Evolutionary conservation across 2,888 invertebrate species (phyloP).

Genomic region (Heliconius ismenius): DNA sequence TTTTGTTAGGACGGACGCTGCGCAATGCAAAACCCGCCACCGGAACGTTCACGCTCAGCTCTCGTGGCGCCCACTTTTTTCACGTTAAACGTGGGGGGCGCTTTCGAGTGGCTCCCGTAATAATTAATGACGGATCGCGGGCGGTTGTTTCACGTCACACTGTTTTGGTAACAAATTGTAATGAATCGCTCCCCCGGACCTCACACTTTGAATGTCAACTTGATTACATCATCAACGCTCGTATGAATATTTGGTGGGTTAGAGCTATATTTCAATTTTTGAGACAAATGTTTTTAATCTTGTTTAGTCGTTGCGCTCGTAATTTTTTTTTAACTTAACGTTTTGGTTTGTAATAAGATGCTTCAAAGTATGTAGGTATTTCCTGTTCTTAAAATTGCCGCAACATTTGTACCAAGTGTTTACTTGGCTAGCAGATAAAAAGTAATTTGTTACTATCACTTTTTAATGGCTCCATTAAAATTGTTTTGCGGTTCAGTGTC

Average conservation of each 20-base stretch:
- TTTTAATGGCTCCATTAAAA: constrained; percentile 77
- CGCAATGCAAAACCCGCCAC: constrained; percentile 67
- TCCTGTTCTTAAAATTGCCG: constrained; percentile 38
- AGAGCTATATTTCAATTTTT: constrained; percentile 10
- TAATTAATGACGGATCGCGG: constrained; percentile 75
- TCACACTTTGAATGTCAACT: constrained; percentile 71
- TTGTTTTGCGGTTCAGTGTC: constrained; percentile 69
- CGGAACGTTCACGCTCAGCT: constrained; percentile 42
- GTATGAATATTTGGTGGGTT: constrained; percentile 22
- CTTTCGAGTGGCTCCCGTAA: constrained; percentile 67
- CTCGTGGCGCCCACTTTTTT: constrained; percentile 62
- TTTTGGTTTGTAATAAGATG: constrained; percentile 15
- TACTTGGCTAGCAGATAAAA: constrained; percentile 39
- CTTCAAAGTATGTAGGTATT: constrained; percentile 26
- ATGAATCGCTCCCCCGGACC: constrained; percentile 71
- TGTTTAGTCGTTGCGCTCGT: not conserved
- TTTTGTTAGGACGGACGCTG: constrained; percentile 70
- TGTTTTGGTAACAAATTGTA: constrained; percentile 78
- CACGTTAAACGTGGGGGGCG: constrained; percentile 69
- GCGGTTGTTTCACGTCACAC: constrained; percentile 70
- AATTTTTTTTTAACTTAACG: not conserved
- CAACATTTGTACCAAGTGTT: constrained; percentile 34
- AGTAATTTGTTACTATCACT: constrained; percentile 76
- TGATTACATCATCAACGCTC: constrained; percentile 62
- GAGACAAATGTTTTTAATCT: not conserved